Evolutionary conservation across 2,797 vertebrate genomes (phyloP), one percentile per base, ranked within the genome.

Genomic region (Erpetoichthys calabaricus): DNA sequence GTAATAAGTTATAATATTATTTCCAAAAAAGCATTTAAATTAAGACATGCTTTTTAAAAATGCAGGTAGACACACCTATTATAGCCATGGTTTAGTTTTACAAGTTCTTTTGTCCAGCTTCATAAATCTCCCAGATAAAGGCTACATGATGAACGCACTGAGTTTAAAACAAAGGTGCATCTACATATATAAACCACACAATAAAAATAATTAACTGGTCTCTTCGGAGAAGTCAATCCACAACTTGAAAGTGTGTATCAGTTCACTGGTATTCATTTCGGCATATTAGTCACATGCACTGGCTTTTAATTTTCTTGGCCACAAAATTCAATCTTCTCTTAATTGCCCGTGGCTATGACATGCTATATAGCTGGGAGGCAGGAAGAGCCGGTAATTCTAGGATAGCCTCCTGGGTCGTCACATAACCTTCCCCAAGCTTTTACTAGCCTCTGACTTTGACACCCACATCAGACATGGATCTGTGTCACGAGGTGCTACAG

Each of bases 381-480:
- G 5, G 43, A 61, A 58, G 49, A 64, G 58, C 52, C 54, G 45
- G 42, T 42, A 61, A 54, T 63, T 7, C 51, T 60, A 56, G 59
- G 63, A 60, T 50, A 7, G 2, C 45, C 58, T 62, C 67, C 54
- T 60, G 8, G 56, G n/a, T 44, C 58, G 44, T 5, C 3, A 9
- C 56, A 46, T 8, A 44, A 50, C 54, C 55, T 42, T 49, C 52
- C 50, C 46, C 51, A 57, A 45, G 63, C 54, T 45, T 44, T 63
- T 63, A 56, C 42, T 45, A 44, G 50, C 53, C 7, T 45, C 25
- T 25, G 25, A 25, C 62, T 65, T 62, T 60, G 45, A 44, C 68
- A 62, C 58, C 51, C 51, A 59, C 10, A 44, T 25, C 59, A 51
- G 67, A 55, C 62, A 77, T 79, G 72, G 69, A 66, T 54, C 67